Evolutionary conservation across 1,140 invertebrate species (phyloP).

Genomic region (Bemisia tabaci): DNA sequence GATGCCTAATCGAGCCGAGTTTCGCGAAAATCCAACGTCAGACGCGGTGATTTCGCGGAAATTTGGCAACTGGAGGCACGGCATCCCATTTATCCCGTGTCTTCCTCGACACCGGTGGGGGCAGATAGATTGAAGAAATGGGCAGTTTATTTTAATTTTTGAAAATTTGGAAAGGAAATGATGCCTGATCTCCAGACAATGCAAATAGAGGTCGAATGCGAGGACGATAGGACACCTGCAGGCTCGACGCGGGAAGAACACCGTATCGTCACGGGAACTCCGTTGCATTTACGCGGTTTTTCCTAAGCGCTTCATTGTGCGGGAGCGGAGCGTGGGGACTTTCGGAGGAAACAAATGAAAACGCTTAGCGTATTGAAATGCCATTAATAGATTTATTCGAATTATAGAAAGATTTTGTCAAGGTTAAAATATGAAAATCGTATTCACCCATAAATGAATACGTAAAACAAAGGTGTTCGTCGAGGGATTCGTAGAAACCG

Average conservation of each 20-base stretch:
- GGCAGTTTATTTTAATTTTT: background rate
- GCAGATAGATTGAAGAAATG: too few species aligned
- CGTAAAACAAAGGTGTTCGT: background rate
- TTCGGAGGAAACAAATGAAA: background rate
- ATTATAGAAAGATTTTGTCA: background rate
- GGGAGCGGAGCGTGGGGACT: background rate
- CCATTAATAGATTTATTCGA: background rate
- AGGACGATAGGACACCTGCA: background rate
- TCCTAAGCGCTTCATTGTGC: background rate
- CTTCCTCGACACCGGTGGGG: too few species aligned
- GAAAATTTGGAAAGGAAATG: background rate
- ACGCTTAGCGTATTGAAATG: background rate
- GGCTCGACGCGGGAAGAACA: background rate
- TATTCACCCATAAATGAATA: background rate
- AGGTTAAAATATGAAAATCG: background rate
- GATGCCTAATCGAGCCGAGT: too few species aligned
- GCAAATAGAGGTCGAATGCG: background rate
- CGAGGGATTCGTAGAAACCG: too few species aligned
- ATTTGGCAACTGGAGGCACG: too few species aligned
- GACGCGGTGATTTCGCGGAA: too few species aligned
- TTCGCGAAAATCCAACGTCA: too few species aligned
- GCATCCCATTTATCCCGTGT: too few species aligned
- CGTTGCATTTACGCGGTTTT: too few species aligned
- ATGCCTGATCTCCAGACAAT: background rate
- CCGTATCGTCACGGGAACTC: too few species aligned